A percentile compares a stretch with the other conserved stretches of the same genome.
Evolutionary conservation across 2,797 vertebrate genomes (phyloP).

Genomic region (Hippoglossus hippoglossus): DNA sequence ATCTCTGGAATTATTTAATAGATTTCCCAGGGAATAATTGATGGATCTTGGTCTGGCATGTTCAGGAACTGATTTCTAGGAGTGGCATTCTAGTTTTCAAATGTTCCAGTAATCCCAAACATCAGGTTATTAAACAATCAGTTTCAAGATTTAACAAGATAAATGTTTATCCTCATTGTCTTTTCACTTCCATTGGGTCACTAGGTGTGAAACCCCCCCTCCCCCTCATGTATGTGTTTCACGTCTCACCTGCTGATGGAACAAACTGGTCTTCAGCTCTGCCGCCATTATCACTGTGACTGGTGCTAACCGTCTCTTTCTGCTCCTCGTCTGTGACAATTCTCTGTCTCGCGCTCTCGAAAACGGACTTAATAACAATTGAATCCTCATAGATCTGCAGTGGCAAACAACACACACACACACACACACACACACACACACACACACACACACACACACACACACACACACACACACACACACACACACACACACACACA

Average conservation of each 20-base stretch:
- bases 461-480: conserved; percentile 5
- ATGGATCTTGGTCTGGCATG: no score
- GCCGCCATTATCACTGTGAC: conserved; percentile 90
- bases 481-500: conserved; percentile 1
- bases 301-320: conserved; percentile 88
- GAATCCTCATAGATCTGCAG: conserved; percentile 97
- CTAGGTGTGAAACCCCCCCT: neutral
- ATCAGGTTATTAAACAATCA: no score
- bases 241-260: conserved; percentile 68
- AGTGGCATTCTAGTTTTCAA: no score
- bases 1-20: no score
- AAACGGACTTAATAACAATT: conserved; percentile 98
- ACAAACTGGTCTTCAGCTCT: conserved; percentile 70
- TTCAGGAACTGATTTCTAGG: no score
- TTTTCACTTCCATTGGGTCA: neutral
- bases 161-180: no score
- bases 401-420: conserved; percentile 9
- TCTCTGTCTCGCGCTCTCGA: conserved; percentile 96
- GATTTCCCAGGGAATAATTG: no score
- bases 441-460: conserved; percentile 10
- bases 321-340: conserved; percentile 92
- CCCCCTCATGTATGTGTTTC: neutral
- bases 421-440: conserved; percentile 1
- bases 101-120: no score
- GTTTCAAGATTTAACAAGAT: no score